Evolutionary conservation across 1,140 invertebrate genomes (phyloP), one percentile per base, ranked within the genome.

Genomic region (Drosophila nebulosa): DNA sequence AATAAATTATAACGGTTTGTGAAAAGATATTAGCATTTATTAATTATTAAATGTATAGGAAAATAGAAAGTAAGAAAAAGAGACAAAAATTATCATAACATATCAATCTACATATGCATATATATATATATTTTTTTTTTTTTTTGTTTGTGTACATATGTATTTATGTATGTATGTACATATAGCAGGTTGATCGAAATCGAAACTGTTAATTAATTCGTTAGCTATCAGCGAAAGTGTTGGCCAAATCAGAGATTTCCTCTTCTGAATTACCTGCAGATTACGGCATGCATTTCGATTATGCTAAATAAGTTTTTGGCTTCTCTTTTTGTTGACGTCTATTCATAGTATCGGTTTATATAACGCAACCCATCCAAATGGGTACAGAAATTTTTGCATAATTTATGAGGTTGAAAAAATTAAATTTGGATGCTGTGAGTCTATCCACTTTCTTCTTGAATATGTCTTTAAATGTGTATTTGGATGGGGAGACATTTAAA

Each of bases 1-100:
- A 88, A 86, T 86, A 86, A 86, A 88, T 88, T 88, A 84, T 83
- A 88, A 84, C 84, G 89, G 85, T 89, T 65, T 79, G 80, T 79
- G 72, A 90, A 89, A 88, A 86, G 83, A 79, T 83, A 90, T 90
- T 90, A 89, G 89, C 89, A 90, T 90, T 89, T 78, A 90, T 90
- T 90, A 90, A 89, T 89, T 86, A 86, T 80, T 74, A 85, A 75
- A 74, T 68, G 69, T 67, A 79, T 83, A 79, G 63, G 66, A 90
- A 90, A 90, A 90, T 79, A 90, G 89, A 90, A 90, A 90, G 89
- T 90, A 68, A 70, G 42, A 21, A 18, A 18, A 52, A 27, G 60
- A 35, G 14, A 70, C 74, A 39, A 63, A 80, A 85, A 86, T 74
- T 77, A 86, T 80, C 74, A 74, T 75, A 85, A 64, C 55, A 76